phyloP scores from a whole-genome alignment of 53 echinoderm and acorn worm genomes.

The Holothuria leucospilota region DNA sequence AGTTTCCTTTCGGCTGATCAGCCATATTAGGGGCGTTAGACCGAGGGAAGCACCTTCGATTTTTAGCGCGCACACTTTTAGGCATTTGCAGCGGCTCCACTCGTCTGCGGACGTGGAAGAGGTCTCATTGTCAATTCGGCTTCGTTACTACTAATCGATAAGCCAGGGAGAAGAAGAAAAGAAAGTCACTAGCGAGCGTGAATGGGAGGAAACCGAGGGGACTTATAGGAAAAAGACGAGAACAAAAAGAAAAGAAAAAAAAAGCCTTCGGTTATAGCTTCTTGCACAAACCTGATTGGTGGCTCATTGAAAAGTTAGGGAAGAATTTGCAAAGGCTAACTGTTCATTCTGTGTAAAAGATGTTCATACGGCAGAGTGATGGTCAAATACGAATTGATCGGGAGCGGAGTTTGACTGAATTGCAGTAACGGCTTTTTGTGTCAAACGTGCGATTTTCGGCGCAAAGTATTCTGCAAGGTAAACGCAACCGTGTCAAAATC shows the following conservation, averaged over 20 bases:
- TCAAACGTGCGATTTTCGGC: conserved; percentile 20
- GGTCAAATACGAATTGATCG: too few species aligned
- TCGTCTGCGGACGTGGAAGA: conserved; percentile 6
- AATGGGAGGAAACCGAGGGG: too few species aligned
- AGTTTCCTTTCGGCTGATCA: conserved; percentile 30
- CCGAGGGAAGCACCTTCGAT: conserved; percentile 14
- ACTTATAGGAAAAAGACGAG: too few species aligned
- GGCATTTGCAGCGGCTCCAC: conserved; percentile 33
- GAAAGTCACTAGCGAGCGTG: too few species aligned
- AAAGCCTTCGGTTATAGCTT: too few species aligned
- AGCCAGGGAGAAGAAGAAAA: not conserved
- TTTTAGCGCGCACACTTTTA: conserved; percentile 2
- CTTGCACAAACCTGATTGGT: too few species aligned
- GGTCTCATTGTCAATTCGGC: conserved; percentile 9
- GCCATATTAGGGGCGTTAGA: conserved; percentile 34
- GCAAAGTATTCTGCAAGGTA: conserved; percentile 18
- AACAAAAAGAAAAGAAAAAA: too few species aligned
- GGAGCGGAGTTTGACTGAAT: not conserved
- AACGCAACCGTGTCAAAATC: conserved; percentile 21
- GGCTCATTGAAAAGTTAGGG: too few species aligned
- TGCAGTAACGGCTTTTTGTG: conserved; percentile 28
- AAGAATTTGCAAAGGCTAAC: too few species aligned
- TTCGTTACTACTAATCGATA: conserved; percentile 33
- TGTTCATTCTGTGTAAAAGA: too few species aligned
- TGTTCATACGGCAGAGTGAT: too few species aligned